Evolutionary conservation across 2,888 invertebrate species (phyloP), one percentile per base, ranked within the genome.

Genomic region (Microctonus aethiopoides): DNA sequence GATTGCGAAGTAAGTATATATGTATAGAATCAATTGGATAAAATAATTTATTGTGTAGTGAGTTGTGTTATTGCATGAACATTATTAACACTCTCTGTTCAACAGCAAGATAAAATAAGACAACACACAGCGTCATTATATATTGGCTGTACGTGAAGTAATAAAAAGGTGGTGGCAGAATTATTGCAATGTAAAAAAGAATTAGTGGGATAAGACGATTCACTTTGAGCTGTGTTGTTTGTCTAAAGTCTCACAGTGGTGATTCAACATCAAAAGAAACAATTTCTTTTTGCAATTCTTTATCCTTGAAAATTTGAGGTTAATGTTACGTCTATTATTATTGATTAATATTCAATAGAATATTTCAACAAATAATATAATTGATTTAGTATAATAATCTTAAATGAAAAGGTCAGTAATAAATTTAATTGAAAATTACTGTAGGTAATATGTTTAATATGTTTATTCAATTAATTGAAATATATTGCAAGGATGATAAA

Each of bases 201-300:
- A 64, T 64, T 41, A 41, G 46, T 34, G 68, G 70, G 56, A 62
- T 57, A 24, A 71, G 74, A 72, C 69, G 63, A 16, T 68, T 67
- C 75, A 77, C 80, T 80, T 79, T 81, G 75, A 77, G 75, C 76
- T 75, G 77, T 75, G 76, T 74, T 75, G 74, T 75, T 74, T 76
- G 78, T 77, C 77, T 7, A 1, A 7, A 20, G 46, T 76, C 75
- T 76, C 80, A 70, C 80, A 82, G 81, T 56, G 41, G 65, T n/a
- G n/a, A n/a, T 81, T 7, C 4, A 29, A 76, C 81, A 81, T 82
- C 82, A 82, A 82, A 81, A n/a, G n/a, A n/a, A n/a, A n/a, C n/a
- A n/a, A n/a, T n/a, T n/a, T n/a, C n/a, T n/a, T n/a, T n/a, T n/a
- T n/a, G n/a, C n/a, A n/a, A 29, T 29, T 29, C 7, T 29, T 29